Base-by-base conservation (phyloP, 2,113 vertebrate genomes). In the Chionodraco myersi region DNA sequence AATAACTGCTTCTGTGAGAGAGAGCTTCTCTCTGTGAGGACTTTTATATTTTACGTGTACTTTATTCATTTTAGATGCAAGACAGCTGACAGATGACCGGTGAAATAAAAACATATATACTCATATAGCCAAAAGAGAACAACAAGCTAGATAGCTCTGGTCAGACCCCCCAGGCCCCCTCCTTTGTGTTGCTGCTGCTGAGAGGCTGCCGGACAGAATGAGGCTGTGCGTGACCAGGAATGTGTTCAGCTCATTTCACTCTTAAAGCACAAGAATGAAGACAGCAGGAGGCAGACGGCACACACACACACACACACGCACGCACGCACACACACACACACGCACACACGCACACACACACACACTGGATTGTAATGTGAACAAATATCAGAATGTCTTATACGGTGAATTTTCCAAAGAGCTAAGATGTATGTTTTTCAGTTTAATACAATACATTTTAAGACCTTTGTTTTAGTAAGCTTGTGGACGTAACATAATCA, bases 181-280 rank as follows among this genome's bases (percentile, higher is more conserved):
- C 77, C 82, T 51, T 67, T 86, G 88, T 86, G 77, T 58, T n/a
- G 71, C 44, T 69, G 84, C 79, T 80, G 84, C 70, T 77, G 67
- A 81, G 78, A 16, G 66, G 73, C 57, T 68, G 67, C 72, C 54
- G 77, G 77, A 80, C 63, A 57, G 52, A 49, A 62, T 34, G 78
- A 61, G 62, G 75, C 84, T 14, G 86, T 76, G 71, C 92, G 89
- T 94, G 92, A 94, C 91, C 78, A 65, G 41, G 79, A 93, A 93
- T 94, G 85, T 71, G 79, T 82, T 91, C 57, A 85, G 85, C 89
- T 90, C 89, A 93, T 94, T 94, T 87, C 76, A 64, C 72, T 77
- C 81, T 76, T 73, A 74, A 74, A 85, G 68, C 81, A 69, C 68
- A 54, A 84, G 78, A 79, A 86, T 80, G 86, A 87, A 78, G 79